Conservation (phyloP, 2,113 vertebrate genomes). For the Galeopterus variegatus region DNA sequence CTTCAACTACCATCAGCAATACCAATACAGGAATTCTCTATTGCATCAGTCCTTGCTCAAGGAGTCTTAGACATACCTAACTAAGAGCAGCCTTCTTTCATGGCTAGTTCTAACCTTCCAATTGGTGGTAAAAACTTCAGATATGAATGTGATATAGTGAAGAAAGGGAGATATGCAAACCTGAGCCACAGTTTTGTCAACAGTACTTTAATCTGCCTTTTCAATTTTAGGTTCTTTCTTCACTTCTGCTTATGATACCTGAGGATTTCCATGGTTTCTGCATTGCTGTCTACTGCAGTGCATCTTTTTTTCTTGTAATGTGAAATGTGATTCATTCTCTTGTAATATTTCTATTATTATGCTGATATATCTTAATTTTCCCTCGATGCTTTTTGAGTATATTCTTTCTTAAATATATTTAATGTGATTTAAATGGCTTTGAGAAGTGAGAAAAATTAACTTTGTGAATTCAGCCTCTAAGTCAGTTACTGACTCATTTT, state of each 20-base stretch:
- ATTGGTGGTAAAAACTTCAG: background rate
- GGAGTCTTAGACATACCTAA: background rate
- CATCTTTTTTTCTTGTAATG: background rate
- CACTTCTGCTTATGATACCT: background rate
- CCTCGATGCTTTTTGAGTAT: background rate
- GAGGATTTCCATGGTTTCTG: background rate
- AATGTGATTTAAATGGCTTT: conserved; percentile 10
- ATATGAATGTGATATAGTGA: no score
- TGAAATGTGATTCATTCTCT: background rate
- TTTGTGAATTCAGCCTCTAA: background rate
- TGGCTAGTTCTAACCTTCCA: background rate
- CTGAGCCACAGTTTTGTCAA: background rate
- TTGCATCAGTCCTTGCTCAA: background rate
- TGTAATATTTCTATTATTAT: background rate
- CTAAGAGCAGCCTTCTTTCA: background rate
- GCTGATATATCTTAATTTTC: background rate
- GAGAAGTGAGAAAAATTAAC: background rate
- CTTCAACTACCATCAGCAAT: background rate
- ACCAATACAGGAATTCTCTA: background rate
- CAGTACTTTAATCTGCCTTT: background rate
- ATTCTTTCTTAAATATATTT: background rate
- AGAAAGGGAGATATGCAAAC: background rate
- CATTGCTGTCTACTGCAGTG: background rate
- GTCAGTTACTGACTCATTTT: conserved; percentile 3
- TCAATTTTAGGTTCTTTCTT: background rate